These are phyloP conservation scores for Lepeophtheirus nordmannii DNA, from an alignment of 2,888 invertebrate genomes.

Conservation along the genomic window DNA sequence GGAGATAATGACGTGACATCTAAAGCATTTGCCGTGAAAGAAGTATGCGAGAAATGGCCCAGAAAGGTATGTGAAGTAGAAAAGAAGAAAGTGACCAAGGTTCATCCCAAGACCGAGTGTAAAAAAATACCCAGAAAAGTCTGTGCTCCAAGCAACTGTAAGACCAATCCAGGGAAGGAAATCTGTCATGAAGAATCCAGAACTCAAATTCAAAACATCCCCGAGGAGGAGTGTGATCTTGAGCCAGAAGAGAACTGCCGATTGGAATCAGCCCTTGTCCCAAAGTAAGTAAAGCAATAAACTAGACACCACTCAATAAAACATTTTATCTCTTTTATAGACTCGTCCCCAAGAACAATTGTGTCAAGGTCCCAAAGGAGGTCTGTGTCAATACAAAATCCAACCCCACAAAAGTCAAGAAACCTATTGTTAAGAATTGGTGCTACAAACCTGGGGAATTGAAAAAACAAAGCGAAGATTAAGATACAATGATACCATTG, in stretches of 20 bases:
- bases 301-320: too few species aligned
- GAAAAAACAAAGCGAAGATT: not conserved
- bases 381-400: not conserved
- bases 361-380: constrained; percentile 3
- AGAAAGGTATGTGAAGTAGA: not conserved
- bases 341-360: not conserved
- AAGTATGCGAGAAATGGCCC: not conserved
- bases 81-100: not conserved
- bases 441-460: not conserved
- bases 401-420: not conserved
- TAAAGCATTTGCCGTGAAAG: not conserved
- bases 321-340: not conserved
- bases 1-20: too few species aligned
- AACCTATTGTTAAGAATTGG: not conserved
- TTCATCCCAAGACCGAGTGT: not conserved
- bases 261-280: not conserved
- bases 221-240: not conserved
- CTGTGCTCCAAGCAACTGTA: not conserved
- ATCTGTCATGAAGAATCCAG: not conserved
- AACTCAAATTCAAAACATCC: not conserved
- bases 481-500: not conserved
- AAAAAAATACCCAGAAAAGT: not conserved
- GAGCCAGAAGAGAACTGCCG: not conserved
- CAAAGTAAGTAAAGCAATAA: not conserved
- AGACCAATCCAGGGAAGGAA: not conserved